Percentiles rank a stretch among this genome's conserved stretches.
These are phyloP conservation scores for Galaxea fascicularis DNA, from an alignment of 92 coral and sea anemone species.

Conservation along the genomic window DNA sequence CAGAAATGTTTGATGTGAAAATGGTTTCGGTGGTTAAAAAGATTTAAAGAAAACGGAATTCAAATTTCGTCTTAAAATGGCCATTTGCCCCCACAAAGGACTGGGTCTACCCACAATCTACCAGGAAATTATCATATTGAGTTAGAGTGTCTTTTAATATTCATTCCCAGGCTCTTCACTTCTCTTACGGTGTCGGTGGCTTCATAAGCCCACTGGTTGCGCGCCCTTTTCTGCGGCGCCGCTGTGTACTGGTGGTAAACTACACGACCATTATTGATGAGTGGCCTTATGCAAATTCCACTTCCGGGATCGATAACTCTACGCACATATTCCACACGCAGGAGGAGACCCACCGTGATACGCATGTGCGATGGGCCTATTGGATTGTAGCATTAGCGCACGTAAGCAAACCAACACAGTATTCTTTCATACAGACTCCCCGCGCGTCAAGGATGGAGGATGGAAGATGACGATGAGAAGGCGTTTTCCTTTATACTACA, in stretches of 20 bases:
- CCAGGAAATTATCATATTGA: no score
- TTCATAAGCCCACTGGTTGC: slow-evolving; percentile 89
- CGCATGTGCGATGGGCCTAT: slow-evolving; percentile 93
- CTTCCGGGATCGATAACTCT: slow-evolving; percentile 76
- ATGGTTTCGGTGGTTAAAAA: no score
- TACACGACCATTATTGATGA: slow-evolving; percentile 90
- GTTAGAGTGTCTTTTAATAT: background rate
- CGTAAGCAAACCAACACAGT: slow-evolving; percentile 45
- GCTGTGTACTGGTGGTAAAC: slow-evolving; percentile 83
- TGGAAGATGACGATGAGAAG: no score
- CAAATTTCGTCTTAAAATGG: no score
- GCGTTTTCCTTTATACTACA: no score
- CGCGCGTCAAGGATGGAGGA: background rate
- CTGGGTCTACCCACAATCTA: no score
- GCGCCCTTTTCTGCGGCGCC: slow-evolving; percentile 80
- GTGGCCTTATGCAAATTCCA: slow-evolving; percentile 91
- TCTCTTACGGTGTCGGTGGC: slow-evolving; percentile 87
- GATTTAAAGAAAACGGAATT: no score
- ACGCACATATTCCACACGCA: slow-evolving; percentile 82
- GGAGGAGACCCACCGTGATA: slow-evolving; percentile 85
- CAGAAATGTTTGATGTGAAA: no score
- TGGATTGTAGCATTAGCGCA: slow-evolving; percentile 91
- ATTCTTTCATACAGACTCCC: background rate
- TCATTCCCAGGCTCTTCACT: slow-evolving; percentile 77
- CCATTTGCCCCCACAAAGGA: no score